Conservation (phyloP, 2,888 invertebrate species). For the Drosophila kuntzei region DNA sequence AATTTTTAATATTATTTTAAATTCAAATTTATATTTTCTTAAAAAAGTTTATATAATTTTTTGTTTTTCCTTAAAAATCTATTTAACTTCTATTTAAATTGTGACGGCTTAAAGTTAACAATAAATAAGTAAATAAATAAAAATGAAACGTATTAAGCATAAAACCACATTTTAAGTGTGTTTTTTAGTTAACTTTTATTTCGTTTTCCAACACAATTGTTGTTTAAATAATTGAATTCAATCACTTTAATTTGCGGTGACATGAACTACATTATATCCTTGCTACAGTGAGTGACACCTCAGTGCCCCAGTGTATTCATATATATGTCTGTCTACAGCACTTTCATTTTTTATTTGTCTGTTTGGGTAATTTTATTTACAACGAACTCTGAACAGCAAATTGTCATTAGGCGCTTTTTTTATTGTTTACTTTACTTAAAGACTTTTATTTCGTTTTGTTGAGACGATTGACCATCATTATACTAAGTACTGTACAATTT, state of each 20-base stretch:
- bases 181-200: neutral
- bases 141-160: too few species aligned
- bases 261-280: constrained; percentile 18
- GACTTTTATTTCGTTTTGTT: constrained; percentile 18
- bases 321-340: constrained; percentile 2
- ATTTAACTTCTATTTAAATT: too few species aligned
- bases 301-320: constrained; percentile 4
- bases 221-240: neutral
- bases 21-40: too few species aligned
- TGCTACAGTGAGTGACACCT: constrained; percentile 14
- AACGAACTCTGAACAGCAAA: constrained; percentile 14
- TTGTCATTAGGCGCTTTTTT: constrained; percentile 20
- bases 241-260: constrained; percentile 9
- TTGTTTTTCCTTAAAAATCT: too few species aligned
- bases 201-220: neutral
- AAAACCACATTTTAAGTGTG: neutral
- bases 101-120: too few species aligned
- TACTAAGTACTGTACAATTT: constrained; percentile 26
- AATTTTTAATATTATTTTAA: too few species aligned
- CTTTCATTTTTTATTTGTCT: constrained; percentile 34
- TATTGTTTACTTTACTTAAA: constrained; percentile 16
- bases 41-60: too few species aligned
- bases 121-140: too few species aligned
- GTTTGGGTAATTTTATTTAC: constrained; percentile 20
- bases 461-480: constrained; percentile 25